phyloP scores from a whole-genome alignment of 2,888 invertebrate species.

The Acanthopleura granulata region DNA sequence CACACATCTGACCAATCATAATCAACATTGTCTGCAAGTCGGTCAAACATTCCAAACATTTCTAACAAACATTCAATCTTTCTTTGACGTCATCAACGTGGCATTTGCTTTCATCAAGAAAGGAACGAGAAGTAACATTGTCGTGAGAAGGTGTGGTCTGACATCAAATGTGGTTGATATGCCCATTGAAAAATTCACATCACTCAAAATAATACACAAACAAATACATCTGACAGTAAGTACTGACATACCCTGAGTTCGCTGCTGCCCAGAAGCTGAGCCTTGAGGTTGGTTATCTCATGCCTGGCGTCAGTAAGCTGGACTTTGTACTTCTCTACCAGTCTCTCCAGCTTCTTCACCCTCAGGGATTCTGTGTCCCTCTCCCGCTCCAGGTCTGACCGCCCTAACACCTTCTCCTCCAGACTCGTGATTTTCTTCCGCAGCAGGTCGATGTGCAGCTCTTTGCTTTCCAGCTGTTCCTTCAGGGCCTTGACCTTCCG shows the following conservation, averaged over 20 bases:
- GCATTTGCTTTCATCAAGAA: no score
- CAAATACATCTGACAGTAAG: background rate
- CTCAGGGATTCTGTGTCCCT: constrained; percentile 57
- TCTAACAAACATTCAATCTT: no score
- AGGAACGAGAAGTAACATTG: no score
- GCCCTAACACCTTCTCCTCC: constrained; percentile 61
- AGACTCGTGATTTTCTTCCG: constrained; percentile 81
- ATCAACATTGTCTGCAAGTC: no score
- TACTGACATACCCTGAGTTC: constrained; percentile 55
- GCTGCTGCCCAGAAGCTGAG: constrained; percentile 69
- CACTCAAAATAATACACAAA: no score
- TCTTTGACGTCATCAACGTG: no score
- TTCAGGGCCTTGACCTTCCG: constrained; percentile 84
- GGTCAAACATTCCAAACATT: no score
- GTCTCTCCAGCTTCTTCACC: constrained; percentile 80
- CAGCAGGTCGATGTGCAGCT: constrained; percentile 89
- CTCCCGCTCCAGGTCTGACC: constrained; percentile 59
- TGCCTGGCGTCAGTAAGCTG: constrained; percentile 87
- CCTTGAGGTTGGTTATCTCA: constrained; percentile 86
- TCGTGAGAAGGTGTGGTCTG: no score
- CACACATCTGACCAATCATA: no score
- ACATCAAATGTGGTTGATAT: no score
- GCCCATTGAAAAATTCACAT: no score
- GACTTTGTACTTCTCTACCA: constrained; percentile 84
- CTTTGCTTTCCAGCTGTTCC: constrained; percentile 92